These are phyloP conservation scores for Oikopleura vanhoeffeni DNA, from an alignment of 23 tunicate species.

Conservation along the genomic window DNA sequence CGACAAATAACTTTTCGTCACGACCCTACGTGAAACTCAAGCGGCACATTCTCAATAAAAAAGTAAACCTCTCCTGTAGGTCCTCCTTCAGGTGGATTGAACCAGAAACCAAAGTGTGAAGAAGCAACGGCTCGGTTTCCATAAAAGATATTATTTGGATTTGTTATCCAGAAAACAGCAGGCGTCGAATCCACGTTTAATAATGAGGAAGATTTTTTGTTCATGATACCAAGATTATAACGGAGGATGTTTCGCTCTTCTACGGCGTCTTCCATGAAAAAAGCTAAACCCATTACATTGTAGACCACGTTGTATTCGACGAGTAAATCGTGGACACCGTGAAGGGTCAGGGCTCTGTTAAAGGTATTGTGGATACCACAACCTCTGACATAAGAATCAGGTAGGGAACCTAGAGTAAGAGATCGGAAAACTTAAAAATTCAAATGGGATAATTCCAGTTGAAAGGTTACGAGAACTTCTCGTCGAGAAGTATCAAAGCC, in stretches of 20 bases:
- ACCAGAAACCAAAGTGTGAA: conserved; percentile 89
- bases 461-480: too few relatives aligned
- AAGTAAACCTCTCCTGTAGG: too few relatives aligned
- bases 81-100: conserved; percentile 3
- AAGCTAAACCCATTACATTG: conserved; percentile 78
- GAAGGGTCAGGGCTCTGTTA: conserved; percentile 19
- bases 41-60: too few relatives aligned
- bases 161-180: conserved; percentile 89
- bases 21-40: too few relatives aligned
- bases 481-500: too few relatives aligned
- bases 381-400: conserved; percentile 37
- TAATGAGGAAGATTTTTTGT: conserved; percentile 64
- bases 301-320: conserved; percentile 68
- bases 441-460: too few relatives aligned
- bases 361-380: conserved; percentile 64
- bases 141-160: conserved; percentile 53
- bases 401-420: conserved; percentile 61
- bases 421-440: too few relatives aligned
- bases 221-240: conserved; percentile 70
- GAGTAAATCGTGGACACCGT: conserved; percentile 45
- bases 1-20: too few relatives aligned
- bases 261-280: conserved; percentile 87
- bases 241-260: conserved; percentile 51
- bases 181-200: conserved; percentile 18
- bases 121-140: conserved; percentile 90